These are phyloP conservation scores for Parambassis ranga DNA, from an alignment of 2,797 vertebrate genomes.

Conservation along the genomic window DNA sequence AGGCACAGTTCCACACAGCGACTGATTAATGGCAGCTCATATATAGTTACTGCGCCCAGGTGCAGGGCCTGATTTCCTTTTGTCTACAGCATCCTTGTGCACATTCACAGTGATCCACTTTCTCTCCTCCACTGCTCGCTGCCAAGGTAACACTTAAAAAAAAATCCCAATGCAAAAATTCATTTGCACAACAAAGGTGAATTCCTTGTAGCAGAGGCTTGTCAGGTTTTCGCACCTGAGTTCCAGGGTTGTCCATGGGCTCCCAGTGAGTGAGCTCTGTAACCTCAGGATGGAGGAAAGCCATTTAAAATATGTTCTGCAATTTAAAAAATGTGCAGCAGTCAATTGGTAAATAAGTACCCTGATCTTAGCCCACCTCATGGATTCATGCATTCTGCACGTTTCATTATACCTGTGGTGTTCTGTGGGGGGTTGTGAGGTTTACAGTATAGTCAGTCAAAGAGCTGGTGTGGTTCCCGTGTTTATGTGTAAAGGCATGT, in stretches of 20 bases:
- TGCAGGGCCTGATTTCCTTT: conserved; percentile 52
- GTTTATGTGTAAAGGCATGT: conserved; percentile 35
- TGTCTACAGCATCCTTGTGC: conserved; percentile 50
- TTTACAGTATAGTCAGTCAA: conserved; percentile 7
- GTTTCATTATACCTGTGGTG: conserved; percentile 57
- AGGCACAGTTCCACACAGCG: conserved; percentile 4
- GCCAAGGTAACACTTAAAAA: conserved; percentile 25
- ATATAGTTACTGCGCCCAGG: conserved; percentile 58
- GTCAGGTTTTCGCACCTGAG: conserved; percentile 27
- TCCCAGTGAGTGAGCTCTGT: conserved; percentile 30
- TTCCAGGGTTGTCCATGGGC: conserved; percentile 15
- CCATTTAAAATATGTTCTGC: conserved; percentile 45
- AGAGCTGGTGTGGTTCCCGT: background rate
- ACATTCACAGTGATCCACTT: conserved; percentile 39
- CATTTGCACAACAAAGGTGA: conserved; percentile 43
- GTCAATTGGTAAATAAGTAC: conserved; percentile 57
- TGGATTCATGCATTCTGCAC: conserved; percentile 65
- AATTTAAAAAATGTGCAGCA: conserved; percentile 52
- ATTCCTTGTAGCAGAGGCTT: conserved; percentile 2
- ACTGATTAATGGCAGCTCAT: conserved; percentile 72
- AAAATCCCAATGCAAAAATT: conserved; percentile 25
- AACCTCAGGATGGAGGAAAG: conserved; percentile 16
- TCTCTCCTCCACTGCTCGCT: conserved; percentile 5
- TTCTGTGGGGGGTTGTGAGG: conserved; percentile 20
- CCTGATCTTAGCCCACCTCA: conserved; percentile 33